These are phyloP conservation scores for Parascotia fuliginaria DNA, from an alignment of 2,888 invertebrate species.

Conservation along the genomic window DNA sequence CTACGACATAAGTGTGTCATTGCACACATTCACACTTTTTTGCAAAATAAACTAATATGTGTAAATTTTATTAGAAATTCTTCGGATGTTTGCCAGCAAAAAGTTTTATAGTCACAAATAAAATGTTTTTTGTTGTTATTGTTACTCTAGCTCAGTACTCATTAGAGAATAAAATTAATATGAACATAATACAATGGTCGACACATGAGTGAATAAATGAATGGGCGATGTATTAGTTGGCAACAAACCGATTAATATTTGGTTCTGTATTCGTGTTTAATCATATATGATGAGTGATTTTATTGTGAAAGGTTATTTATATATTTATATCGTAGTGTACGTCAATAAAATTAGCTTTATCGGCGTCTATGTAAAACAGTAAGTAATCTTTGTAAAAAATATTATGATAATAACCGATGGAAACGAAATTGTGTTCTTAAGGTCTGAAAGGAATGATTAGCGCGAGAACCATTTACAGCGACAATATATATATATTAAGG, in stretches of 20 bases:
- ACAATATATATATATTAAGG: no score
- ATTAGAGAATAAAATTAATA: conserved; percentile 21
- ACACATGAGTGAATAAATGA: conserved; percentile 42
- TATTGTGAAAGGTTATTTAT: not conserved
- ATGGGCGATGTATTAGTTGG: conserved; percentile 50
- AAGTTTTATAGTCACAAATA: conserved; percentile 12
- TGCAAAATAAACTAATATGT: conserved; percentile 15
- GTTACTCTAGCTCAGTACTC: conserved; percentile 16
- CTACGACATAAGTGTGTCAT: no score
- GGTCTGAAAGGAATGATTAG: no score
- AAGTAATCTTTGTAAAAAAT: no score
- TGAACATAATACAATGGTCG: conserved; percentile 26
- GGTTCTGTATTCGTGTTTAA: conserved; percentile 5
- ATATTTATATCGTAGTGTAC: no score
- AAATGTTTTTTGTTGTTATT: conserved; percentile 17
- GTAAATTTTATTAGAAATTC: conserved; percentile 1
- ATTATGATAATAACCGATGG: no score
- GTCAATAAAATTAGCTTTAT: no score
- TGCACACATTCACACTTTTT: not conserved
- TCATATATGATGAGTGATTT: conserved; percentile 5
- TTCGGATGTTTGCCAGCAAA: conserved; percentile 17
- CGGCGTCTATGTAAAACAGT: no score
- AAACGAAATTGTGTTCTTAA: no score
- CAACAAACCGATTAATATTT: conserved; percentile 48
- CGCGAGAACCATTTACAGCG: no score